Conservation (phyloP, 2,113 vertebrate genomes). For the Picathartes gymnocephalus region DNA sequence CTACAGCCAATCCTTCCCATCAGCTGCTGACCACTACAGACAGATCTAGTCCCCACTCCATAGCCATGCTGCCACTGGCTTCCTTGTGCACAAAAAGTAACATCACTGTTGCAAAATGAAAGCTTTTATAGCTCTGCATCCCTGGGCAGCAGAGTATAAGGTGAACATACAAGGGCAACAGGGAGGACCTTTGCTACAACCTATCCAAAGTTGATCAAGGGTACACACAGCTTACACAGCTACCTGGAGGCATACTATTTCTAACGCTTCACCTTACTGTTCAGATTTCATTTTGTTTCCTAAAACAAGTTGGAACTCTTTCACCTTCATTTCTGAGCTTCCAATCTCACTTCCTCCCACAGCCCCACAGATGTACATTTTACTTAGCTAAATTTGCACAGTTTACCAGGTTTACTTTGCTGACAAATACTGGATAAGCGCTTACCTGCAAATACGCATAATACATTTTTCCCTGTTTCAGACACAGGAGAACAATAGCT, state of each 20-base stretch:
- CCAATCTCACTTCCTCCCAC: background rate
- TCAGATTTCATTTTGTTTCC: background rate
- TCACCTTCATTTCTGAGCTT: background rate
- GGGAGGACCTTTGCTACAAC: background rate
- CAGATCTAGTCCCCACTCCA: background rate
- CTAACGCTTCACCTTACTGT: background rate
- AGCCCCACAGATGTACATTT: background rate
- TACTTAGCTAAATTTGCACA: background rate
- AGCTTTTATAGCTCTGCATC: background rate
- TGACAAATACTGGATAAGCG: background rate
- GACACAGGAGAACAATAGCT: background rate
- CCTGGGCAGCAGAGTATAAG: background rate
- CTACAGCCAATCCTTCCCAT: accelerated
- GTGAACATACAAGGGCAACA: background rate
- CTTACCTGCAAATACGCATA: background rate
- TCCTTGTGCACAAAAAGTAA: background rate
- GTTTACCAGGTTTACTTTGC: background rate
- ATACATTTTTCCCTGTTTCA: background rate
- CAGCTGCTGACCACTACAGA: background rate
- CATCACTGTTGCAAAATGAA: background rate
- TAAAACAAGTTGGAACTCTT: background rate
- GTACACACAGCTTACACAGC: background rate
- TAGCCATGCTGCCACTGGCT: background rate
- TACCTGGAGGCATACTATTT: background rate
- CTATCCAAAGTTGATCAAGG: background rate